Evolutionary conservation across 2,888 invertebrate species (phyloP).

Genomic region (Lysandra bellargus): DNA sequence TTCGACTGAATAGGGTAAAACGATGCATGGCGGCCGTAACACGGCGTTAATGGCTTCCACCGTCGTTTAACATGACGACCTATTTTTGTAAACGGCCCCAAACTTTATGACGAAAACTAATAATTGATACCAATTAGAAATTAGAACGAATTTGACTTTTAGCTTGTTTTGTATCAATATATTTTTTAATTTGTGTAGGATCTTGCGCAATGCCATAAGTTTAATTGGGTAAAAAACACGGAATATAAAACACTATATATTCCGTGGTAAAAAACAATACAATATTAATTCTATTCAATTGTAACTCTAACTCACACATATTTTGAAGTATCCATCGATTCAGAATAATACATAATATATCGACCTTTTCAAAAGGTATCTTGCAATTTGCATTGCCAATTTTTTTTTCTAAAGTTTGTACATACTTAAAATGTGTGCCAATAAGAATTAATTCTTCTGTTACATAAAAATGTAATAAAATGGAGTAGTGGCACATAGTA

Average conservation of each 20-base stretch:
- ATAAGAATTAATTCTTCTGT: neutral
- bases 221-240: neutral
- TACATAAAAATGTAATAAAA: constrained; percentile 14
- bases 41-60: constrained; percentile 68
- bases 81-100: constrained; percentile 58
- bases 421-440: neutral
- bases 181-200: neutral
- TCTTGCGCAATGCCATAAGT: neutral
- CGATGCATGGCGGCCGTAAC: constrained; percentile 63
- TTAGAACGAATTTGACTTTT: neutral
- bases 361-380: neutral
- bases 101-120: constrained; percentile 35
- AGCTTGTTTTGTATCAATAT: neutral
- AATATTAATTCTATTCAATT: too few species aligned
- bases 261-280: neutral
- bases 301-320: neutral
- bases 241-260: too few species aligned
- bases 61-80: constrained; percentile 58
- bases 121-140: constrained; percentile 16
- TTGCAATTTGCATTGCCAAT: neutral
- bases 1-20: constrained; percentile 49
- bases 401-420: neutral
- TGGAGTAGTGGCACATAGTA: constrained; percentile 41
- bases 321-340: neutral
- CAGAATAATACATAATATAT: too few species aligned